Percentiles rank a stretch among this genome's conserved stretches.
phyloP scores from a whole-genome alignment of 2,113 vertebrate species.

The Takifugu flavidus region DNA sequence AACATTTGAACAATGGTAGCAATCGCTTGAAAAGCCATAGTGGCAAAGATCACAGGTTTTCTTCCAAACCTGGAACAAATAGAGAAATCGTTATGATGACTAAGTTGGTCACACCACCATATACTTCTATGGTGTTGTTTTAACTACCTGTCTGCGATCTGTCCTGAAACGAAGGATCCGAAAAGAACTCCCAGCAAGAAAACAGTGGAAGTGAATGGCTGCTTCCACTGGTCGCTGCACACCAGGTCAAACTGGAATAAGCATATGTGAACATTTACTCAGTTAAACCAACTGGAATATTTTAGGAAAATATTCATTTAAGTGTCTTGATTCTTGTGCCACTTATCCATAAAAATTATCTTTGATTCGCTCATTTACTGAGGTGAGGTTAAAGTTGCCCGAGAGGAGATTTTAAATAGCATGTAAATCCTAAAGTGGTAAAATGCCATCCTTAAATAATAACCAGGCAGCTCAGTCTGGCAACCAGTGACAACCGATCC shows the following conservation, averaged over 20 bases:
- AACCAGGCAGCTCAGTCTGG: no score
- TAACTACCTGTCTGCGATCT: conserved; percentile 87
- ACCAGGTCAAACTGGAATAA: conserved; percentile 85
- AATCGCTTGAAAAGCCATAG: conserved; percentile 80
- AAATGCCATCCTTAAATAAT: no score
- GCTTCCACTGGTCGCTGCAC: conserved; percentile 85
- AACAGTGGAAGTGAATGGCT: conserved; percentile 78
- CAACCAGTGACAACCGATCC: no score
- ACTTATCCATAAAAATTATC: not conserved
- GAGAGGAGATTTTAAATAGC: no score
- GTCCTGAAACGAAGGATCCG: conserved; percentile 85
- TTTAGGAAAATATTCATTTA: not conserved
- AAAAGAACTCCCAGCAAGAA: conserved; percentile 83
- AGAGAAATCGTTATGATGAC: not conserved
- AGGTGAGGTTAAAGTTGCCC: no score
- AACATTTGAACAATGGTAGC: conserved; percentile 82
- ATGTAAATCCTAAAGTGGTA: no score
- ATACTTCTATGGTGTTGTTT: not conserved
- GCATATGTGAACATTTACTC: not conserved
- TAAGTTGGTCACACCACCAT: not conserved
- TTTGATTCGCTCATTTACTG: no score
- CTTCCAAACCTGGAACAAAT: conserved; percentile 77
- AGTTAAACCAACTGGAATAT: not conserved
- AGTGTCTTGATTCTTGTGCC: not conserved
- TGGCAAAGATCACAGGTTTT: conserved; percentile 82